phyloP scores from a whole-genome alignment of 2,113 vertebrate species.

The Caretta caretta region DNA sequence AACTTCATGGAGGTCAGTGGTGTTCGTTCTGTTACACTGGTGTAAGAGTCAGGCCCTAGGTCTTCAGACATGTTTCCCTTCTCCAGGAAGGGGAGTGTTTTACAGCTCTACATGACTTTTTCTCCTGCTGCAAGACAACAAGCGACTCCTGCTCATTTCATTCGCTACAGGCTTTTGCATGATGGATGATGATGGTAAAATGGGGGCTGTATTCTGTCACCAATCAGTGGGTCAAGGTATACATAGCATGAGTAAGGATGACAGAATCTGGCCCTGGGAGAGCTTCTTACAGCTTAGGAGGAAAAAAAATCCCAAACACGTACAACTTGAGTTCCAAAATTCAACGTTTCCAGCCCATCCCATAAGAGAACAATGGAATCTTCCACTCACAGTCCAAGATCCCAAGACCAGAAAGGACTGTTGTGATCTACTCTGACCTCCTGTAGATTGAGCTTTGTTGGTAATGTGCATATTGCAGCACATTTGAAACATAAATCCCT shows the following conservation, averaged over 20 bases:
- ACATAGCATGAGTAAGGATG: background rate
- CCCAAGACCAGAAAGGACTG: background rate
- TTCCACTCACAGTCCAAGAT: background rate
- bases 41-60: background rate
- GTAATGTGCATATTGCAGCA: background rate
- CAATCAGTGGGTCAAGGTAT: background rate
- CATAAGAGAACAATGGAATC: background rate
- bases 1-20: background rate
- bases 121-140: background rate
- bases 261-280: background rate
- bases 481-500: background rate
- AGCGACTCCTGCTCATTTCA: fast-evolving
- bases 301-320: background rate
- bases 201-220: background rate
- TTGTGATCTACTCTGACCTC: background rate
- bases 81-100: background rate
- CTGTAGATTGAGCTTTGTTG: background rate
- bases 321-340: background rate
- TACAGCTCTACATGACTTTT: background rate
- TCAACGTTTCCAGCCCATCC: background rate
- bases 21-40: background rate
- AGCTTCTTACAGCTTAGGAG: background rate
- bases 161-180: background rate
- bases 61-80: background rate
- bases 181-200: background rate